A percentile compares a stretch with the other conserved stretches of the same genome.
These are phyloP conservation scores for Platysternon megacephalum DNA, from an alignment of 2,113 vertebrate species.

Conservation along the genomic window DNA sequence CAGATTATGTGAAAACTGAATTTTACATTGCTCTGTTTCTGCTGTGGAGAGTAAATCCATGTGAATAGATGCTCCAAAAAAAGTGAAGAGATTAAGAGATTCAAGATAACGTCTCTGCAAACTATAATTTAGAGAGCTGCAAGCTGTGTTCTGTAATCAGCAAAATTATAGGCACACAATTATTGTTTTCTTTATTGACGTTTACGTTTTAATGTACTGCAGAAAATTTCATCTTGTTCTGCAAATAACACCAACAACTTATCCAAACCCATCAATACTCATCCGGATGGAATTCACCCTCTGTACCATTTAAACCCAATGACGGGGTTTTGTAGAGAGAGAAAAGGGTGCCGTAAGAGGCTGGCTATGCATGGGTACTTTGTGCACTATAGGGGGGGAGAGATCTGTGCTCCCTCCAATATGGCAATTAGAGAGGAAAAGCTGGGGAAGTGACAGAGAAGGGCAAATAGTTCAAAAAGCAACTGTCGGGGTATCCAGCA, in stretches of 20 bases:
- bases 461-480: background rate
- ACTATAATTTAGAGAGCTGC: conserved; percentile 68
- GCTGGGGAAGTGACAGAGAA: background rate
- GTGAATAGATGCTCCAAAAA: conserved; percentile 13
- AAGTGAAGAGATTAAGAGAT: conserved; percentile 42
- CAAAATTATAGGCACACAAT: conserved; percentile 68
- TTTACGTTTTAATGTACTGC: conserved; percentile 49
- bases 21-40: conserved; percentile 13
- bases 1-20: background rate
- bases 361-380: background rate
- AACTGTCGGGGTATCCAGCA: accelerated
- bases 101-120: conserved; percentile 43
- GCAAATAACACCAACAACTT: conserved; percentile 24
- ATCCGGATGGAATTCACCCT: background rate
- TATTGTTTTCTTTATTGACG: conserved; percentile 67
- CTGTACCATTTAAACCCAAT: background rate
- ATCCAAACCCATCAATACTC: background rate
- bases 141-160: conserved; percentile 69
- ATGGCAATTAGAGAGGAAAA: background rate
- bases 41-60: background rate
- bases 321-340: background rate
- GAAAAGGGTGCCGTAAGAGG: background rate
- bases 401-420: background rate
- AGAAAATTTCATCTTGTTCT: conserved; percentile 33
- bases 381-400: background rate